Conservation (phyloP, 1,140 invertebrate genomes). For the Nephila pilipes region DNA sequence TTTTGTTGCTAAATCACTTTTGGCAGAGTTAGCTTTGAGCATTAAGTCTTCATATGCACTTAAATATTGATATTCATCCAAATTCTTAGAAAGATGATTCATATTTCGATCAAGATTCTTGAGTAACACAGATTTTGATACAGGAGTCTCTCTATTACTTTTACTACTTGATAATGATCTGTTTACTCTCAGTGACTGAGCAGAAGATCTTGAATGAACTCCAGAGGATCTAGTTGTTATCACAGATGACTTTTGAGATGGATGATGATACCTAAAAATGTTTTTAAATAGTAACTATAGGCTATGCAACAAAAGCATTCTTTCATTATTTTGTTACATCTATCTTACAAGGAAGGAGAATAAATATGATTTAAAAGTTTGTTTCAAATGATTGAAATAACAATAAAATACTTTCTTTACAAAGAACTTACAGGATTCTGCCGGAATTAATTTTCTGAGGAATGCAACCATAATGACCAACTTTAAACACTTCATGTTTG, state of each 20-base stretch:
- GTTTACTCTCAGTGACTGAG: slow-evolving; percentile 4
- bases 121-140: background rate
- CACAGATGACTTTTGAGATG: slow-evolving; percentile 48
- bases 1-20: slow-evolving; percentile 26
- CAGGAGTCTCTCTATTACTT: slow-evolving; percentile 18
- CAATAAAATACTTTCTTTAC: background rate
- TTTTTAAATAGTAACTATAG: background rate
- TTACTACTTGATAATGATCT: slow-evolving; percentile 24
- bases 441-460: slow-evolving; percentile 6
- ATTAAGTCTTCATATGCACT: slow-evolving; percentile 19
- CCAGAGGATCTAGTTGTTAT: slow-evolving; percentile 48
- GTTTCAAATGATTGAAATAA: too few species aligned
- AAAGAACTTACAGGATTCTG: background rate
- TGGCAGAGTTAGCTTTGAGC: slow-evolving; percentile 1
- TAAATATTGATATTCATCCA: background rate
- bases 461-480: slow-evolving; percentile 29
- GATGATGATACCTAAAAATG: background rate
- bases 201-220: slow-evolving; percentile 33
- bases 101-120: background rate
- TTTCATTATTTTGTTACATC: background rate
- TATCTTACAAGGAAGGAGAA: too few species aligned
- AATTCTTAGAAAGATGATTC: background rate
- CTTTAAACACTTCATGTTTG: slow-evolving; percentile 66
- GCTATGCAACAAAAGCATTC: background rate
- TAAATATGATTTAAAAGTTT: too few species aligned